Evolutionary conservation across 1,140 invertebrate species (phyloP), one percentile per base, ranked within the genome.

Genomic region (Drosophila mauritiana): DNA sequence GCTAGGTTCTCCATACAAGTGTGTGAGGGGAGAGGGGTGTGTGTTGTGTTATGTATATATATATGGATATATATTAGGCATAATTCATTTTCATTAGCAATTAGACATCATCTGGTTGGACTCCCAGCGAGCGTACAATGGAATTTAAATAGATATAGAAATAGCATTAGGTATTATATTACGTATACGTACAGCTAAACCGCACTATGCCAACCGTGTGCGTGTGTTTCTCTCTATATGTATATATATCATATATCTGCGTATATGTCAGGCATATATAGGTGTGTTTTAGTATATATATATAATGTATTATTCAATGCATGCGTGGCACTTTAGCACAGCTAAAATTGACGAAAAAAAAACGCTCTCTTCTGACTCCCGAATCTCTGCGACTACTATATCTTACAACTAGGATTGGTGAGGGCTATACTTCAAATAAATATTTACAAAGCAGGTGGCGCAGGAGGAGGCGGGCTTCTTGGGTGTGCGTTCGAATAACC

Each of bases 241-340:
- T 70, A 31, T 58, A 51, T 67, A 12, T 46, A 46, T 58, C 27
- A 58, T 72, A 72, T 59, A 31, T 73, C 37, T 13, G 31, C 34
- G 45, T 69, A 69, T 69, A 59, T 70, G 62, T 74, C 37, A 42
- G 48, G 61, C 27, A 72, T 72, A 51, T 72, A 56, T 69, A 51
- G 52, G 63, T 40, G 51, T 75, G 45, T 43, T 2, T 22, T 17
- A 17, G 20, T 22, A 22, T 22, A 43, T 43, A 43, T 67, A 68
- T 76, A 59, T 40, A 37, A 40, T 54, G 22, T 55, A 59, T 59
- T 72, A 85, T 78, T 75, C 63, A 82, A 64, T 84, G 80, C 69
- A 70, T 63, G 59, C 72, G 76, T 84, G 80, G 80, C 80, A 86
- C 83, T 80, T 57, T 88, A 88, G 83, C 83, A 88, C 83, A 88